Base-by-base conservation (phyloP, 1,140 invertebrate species). In the Meloidogyne chitwoodi region DNA sequence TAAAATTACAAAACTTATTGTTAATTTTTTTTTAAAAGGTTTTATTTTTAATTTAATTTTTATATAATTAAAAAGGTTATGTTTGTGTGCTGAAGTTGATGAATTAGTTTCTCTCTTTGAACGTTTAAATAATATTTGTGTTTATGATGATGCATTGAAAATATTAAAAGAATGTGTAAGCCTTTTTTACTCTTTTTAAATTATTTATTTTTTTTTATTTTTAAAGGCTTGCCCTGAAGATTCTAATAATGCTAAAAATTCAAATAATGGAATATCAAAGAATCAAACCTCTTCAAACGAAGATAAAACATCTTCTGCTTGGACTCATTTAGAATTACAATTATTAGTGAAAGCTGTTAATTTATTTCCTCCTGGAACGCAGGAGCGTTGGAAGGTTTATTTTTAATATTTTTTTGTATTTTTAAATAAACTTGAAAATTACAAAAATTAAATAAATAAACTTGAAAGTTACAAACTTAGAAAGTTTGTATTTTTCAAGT, bases 271-370 rank as follows among this genome's bases (percentile, higher is more conserved):
- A 67, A 6, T 19, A 24, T 1, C 8, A 19, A 38, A 66, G 11
- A 66, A 44, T 27, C 16, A 19, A 44, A 16, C 31, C 19, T 4
- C 14, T 0, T 26, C 34, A 27, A 38, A 62, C 22, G 24, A 77
- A 48, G 65, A 38, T 19, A 24, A 68, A 26, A 11, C 74, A 16
- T 22, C 34, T 22, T 34, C 48, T 41, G 29, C 48, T 26, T 84
- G 81, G 81, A 68, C 80, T 22, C 14, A 61, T 16, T 75, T 65
- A 26, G 83, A 83, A 72, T 65, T 82, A 16, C 68, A 83, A 65
- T 66, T 83, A 3, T 61, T 83, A 19, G 66, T 83, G 5, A 83
- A 84, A 70, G 81, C 81, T 22, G 75, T 71, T 12, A 84, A 77
- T 64, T 63, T 83, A 22, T 82, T 44, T 64, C 83, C 81, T 41